Percentiles rank a stretch among this genome's conserved stretches.
These are phyloP conservation scores for Stercorarius parasiticus DNA, from an alignment of 2,113 vertebrate species.

Conservation along the genomic window DNA sequence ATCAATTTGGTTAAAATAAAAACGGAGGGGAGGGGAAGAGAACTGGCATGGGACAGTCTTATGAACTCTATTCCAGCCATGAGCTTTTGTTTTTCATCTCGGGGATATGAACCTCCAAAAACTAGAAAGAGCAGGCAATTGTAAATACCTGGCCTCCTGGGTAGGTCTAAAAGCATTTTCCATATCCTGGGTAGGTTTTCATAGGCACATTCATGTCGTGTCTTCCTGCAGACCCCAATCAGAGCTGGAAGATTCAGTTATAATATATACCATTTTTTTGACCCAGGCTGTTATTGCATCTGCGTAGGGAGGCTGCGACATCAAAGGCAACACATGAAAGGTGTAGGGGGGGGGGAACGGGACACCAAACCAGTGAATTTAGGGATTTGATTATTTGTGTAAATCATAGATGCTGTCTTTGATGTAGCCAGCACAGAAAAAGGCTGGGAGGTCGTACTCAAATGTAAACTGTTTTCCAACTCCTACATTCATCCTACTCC, in stretches of 20 bases:
- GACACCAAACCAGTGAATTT: background rate
- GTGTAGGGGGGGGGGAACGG: background rate
- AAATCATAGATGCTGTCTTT: slow-evolving; percentile 55
- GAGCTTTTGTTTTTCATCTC: background rate
- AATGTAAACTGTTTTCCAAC: background rate
- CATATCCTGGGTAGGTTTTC: background rate
- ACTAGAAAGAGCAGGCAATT: background rate
- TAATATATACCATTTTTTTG: background rate
- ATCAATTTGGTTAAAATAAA: background rate
- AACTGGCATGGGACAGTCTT: background rate
- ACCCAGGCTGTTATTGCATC: slow-evolving; percentile 12
- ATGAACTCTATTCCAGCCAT: background rate
- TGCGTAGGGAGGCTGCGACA: slow-evolving; percentile 10
- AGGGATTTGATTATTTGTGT: slow-evolving; percentile 56
- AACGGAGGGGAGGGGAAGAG: too few species aligned
- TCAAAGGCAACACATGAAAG: slow-evolving; percentile 64
- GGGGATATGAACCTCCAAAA: background rate
- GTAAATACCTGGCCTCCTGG: background rate
- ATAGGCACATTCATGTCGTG: rapidly evolving
- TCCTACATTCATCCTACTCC: background rate
- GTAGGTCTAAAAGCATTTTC: background rate
- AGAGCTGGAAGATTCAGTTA: background rate
- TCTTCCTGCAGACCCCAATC: background rate
- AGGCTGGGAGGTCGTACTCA: slow-evolving; percentile 16
- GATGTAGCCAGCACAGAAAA: slow-evolving; percentile 29